Evolutionary conservation across 2,113 vertebrate species (phyloP), one percentile per base, ranked within the genome.

Genomic region (Cichladusa arquata): DNA sequence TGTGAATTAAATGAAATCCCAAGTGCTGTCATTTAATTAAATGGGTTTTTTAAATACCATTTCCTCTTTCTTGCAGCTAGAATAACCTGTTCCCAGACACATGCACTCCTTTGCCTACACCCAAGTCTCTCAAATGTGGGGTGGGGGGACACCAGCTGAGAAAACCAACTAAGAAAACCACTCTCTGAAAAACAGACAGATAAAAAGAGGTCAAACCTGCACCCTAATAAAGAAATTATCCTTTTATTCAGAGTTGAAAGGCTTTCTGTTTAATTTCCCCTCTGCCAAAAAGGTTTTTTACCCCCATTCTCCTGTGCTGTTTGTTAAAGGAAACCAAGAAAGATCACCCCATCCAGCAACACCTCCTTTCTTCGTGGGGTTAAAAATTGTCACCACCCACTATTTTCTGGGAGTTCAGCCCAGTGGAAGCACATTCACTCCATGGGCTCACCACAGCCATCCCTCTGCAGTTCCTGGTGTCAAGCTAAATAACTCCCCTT

Each of bases 1-100:
- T 69, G 76, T 95, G n/a, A 47, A 88, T 76, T 88, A 88, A 92
- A 92, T 92, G 58, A 96, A 96, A 95, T 92, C 96, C 95, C 93
- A 71, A 96, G 91, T 54, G 96, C 56, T 86, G 60, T 80, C 96
- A 84, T 97, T 93, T 96, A 97, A 97, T 98, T 95, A 97, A 97
- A 98, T 88, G 64, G 9, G 12, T 65, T 86, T 94, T 91, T 78
- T 11, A 93, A 95, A 92, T 79, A 90, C 64, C 62, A 86, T 93
- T 96, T 93, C 95, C 77, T 93, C 79, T 94, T 96, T 92, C 79
- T 93, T 57, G 33, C 34, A 77, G 69, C 81, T 82, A 81, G 71
- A 93, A 72, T 44, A 77, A 73, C 61, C 50, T 44, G 20, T 71
- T 38, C 69, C 54, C 48, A 64, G 86, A 79, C 17, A 36, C 18